Evolutionary conservation across 2,113 vertebrate genomes (phyloP).

Genomic region (Cairina moschata): DNA sequence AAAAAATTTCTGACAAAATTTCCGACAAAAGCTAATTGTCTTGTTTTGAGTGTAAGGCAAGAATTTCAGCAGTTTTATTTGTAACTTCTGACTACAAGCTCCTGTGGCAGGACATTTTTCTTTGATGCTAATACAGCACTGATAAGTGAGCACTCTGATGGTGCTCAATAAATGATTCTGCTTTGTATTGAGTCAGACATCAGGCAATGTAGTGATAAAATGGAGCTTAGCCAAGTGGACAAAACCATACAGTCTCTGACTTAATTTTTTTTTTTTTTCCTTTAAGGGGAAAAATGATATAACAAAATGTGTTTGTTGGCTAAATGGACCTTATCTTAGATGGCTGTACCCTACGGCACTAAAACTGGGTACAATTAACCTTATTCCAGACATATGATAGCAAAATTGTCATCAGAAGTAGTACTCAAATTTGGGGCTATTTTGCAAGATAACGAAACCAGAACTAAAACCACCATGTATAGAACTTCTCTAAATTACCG

Average conservation of each 20-base stretch:
- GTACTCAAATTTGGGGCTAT: not conserved
- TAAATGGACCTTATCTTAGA: constrained; percentile 8
- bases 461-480: not conserved
- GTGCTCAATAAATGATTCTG: constrained; percentile 6
- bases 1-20: no score
- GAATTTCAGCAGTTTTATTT: not conserved
- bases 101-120: not conserved
- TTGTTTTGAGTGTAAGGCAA: not conserved
- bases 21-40: not conserved
- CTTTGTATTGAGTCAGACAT: not conserved
- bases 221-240: not conserved
- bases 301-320: not conserved
- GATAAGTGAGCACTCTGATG: not conserved
- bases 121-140: not conserved
- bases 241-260: not conserved
- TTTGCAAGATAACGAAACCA: not conserved
- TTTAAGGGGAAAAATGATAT: not conserved
- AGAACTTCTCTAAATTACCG: not conserved
- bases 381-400: not conserved
- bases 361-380: not conserved
- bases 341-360: not conserved
- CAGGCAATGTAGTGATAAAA: not conserved
- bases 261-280: not conserved
- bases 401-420: not conserved
- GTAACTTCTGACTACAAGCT: not conserved